Base-by-base conservation (phyloP, 2,888 invertebrate genomes). In the Phania funesta region DNA sequence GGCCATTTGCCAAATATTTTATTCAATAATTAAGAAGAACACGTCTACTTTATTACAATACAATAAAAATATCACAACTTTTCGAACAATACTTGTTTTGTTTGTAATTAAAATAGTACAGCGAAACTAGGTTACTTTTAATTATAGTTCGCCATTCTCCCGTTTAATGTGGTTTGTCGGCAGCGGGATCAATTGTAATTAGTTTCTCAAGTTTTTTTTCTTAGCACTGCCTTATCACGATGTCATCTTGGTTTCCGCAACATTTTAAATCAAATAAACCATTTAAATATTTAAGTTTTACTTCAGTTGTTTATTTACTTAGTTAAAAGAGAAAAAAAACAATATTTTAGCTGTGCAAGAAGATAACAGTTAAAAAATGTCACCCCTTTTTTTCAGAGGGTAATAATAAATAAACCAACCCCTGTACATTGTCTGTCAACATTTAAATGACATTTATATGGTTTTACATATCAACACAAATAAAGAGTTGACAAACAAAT, bases 361-460 rank as follows among this genome's bases (percentile, higher is more conserved):
- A 26, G 26, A 11, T 24, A 24, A 11, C n/a, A 24, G 16, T 52
- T 24, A 26, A 48, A 20, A 32, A 22, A 22, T 64, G 20, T 35
- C 20, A 32, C 29, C 20, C 46, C n/a, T 38, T 79, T 8, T 13
- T 9, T 38, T 16, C 29, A 52, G 18, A n/a, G 9, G 16, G 13
- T 7, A 44, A 18, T 13, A 26, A 35, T 38, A 35, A 41, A 62
- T 29, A 29, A 60, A 52, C n/a, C 24, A 54, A 35, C 48, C 32
- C 18, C 22, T n/a, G 20, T 11, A 24, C 13, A 5, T 13, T 50
- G 9, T 13, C 8, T 35, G 35, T 32, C 54, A 46, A 38, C 54
- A 58, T 41, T 50, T 18, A 64, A 70, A 64, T 73, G 65, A 52
- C 71, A 78, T 67, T 78, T 78, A 58, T 78, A 78, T 13, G 78